Evolutionary conservation across 2,888 invertebrate species (phyloP), one percentile per base, ranked within the genome.

Genomic region (Ophioninae sp.): DNA sequence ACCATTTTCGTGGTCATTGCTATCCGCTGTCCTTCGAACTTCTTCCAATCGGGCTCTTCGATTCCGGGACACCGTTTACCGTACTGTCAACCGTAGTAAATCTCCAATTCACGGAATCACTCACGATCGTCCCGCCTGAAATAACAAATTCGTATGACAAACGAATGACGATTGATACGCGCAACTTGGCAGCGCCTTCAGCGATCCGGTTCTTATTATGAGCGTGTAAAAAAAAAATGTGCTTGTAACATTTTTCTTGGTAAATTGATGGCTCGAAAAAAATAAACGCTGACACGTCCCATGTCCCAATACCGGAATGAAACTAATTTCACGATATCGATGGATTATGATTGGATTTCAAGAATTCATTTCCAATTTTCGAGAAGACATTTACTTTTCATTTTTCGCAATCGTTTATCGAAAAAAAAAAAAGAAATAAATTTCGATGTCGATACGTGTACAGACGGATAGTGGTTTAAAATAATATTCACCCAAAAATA

Each of bases 1-100:
- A 82, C 83, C 56, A 84, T 83, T 82, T 90, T 89, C 50, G 65
- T 85, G 41, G 82, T 89, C 86, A 86, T 87, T 81, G 79, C 87
- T 74, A 8, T 67, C 23, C 64, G 23, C 50, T 65, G 21, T 69
- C 13, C 20, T 30, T 37, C 64, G 50, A 13, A 64, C 64, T 50
- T 23, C 37, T 57, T 10, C 39, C 57, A 41, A 65, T 7, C 39
- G 0, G 37, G n/a, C 7, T 37, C 64, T 69, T 17, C 59, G 44
- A n/a, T 13, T 39, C n/a, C 10, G n/a, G n/a, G 59, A 10, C 20
- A 67, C 21, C 2, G 30, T 68, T 64, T 41, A 57, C 59, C 73
- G 64, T 73, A 62, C 30, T 73, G 30, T 50, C 65, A 68, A 75
- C 37, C 37, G 62, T 65, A 23, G 62, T 65, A 23, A 65, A 72